Conservation (phyloP, 2,888 invertebrate species). For the Seira sanloemensis region DNA sequence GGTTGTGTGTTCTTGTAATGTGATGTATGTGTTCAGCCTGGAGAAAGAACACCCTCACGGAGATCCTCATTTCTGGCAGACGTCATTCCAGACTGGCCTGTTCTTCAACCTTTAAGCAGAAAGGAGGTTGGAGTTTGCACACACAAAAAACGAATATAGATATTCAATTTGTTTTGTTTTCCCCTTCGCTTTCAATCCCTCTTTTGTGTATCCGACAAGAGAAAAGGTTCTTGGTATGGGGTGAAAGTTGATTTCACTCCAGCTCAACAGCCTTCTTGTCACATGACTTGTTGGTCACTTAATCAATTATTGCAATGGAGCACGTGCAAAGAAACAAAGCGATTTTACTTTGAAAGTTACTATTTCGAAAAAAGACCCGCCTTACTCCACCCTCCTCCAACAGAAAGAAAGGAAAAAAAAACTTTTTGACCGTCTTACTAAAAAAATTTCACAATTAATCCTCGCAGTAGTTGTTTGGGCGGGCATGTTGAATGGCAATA, state of each 20-base stretch:
- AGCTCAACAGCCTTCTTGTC: not conserved
- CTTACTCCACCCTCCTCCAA: slow-evolving; percentile 18
- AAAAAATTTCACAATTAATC: not conserved
- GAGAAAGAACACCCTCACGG: slow-evolving; percentile 78
- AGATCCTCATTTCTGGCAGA: slow-evolving; percentile 91
- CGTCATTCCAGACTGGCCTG: slow-evolving; percentile 97
- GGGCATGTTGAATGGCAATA: not conserved
- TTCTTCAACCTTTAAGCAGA: slow-evolving; percentile 87
- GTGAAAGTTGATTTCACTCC: not conserved
- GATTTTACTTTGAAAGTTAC: not conserved
- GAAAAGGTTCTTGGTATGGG: not conserved
- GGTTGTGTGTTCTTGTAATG: slow-evolving; percentile 22
- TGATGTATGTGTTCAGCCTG: slow-evolving; percentile 75
- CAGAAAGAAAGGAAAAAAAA: not conserved
- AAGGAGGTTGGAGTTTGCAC: slow-evolving; percentile 86
- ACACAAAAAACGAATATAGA: not conserved
- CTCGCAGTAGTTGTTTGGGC: not conserved
- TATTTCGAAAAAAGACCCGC: not conserved
- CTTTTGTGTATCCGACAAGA: slow-evolving; percentile 2
- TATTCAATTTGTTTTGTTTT: not conserved
- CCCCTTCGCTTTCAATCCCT: not conserved
- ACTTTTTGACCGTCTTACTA: not conserved
- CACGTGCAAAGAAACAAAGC: not conserved
- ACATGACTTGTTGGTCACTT: slow-evolving; percentile 12
- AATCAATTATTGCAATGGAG: slow-evolving; percentile 14